Percentiles rank a stretch among this genome's conserved stretches.
Conservation (phyloP, 2,888 invertebrate genomes). For the Micropterix aruncella region DNA sequence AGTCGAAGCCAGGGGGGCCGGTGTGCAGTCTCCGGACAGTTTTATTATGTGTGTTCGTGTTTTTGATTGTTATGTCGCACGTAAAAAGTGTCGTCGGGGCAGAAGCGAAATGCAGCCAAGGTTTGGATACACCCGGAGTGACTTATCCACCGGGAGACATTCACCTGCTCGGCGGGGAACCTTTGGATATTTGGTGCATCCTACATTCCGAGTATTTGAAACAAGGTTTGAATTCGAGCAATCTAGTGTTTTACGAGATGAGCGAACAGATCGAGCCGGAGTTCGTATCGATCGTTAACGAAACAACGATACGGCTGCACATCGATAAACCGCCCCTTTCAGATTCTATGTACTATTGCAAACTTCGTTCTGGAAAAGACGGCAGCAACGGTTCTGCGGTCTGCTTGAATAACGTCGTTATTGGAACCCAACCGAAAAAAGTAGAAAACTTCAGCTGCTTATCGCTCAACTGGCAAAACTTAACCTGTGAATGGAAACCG, state of each 20-base stretch:
- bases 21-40: neutral
- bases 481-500: slow-evolving; percentile 42
- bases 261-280: neutral
- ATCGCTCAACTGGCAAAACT: slow-evolving; percentile 41
- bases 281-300: slow-evolving; percentile 20
- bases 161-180: neutral
- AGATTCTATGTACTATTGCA: slow-evolving; percentile 29
- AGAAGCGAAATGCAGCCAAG: neutral
- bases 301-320: slow-evolving; percentile 32
- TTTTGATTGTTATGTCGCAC: neutral
- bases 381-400: too few species aligned
- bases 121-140: neutral
- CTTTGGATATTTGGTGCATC: neutral
- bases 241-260: neutral
- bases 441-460: slow-evolving; percentile 41
- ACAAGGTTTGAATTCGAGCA: neutral
- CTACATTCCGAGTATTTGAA: neutral
- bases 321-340: slow-evolving; percentile 31
- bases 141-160: neutral
- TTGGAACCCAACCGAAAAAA: slow-evolving; percentile 35
- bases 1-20: neutral
- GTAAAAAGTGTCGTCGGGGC: neutral
- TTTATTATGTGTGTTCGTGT: neutral
- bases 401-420: slow-evolving; percentile 21
- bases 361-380: slow-evolving; percentile 18